Evolutionary conservation across 2,113 vertebrate genomes (phyloP).

Genomic region (Psophia crepitans): DNA sequence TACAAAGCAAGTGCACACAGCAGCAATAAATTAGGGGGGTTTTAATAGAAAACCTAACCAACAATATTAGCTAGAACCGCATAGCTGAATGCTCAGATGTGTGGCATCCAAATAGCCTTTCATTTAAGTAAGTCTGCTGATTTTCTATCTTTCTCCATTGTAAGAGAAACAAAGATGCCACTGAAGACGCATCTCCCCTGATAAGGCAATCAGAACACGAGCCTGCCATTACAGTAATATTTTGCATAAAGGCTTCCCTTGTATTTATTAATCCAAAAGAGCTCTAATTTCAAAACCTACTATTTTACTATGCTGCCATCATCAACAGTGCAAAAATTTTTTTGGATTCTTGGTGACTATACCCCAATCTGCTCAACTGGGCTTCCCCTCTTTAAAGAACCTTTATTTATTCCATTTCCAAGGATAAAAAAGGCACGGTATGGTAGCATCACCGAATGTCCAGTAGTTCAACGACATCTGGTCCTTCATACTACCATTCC

Average conservation of each 20-base stretch:
- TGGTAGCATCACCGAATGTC: not conserved
- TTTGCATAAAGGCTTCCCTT: slow-evolving; percentile 1
- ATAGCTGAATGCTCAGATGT: not conserved
- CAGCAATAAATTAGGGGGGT: not conserved
- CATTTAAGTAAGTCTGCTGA: not conserved
- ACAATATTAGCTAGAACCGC: not conserved
- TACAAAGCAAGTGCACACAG: not conserved
- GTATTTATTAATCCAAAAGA: not conserved
- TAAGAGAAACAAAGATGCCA: slow-evolving; percentile 25
- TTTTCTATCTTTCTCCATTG: slow-evolving; percentile 24
- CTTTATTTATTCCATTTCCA: not conserved
- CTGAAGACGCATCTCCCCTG: slow-evolving; percentile 9
- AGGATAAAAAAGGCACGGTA: not conserved
- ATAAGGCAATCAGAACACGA: slow-evolving; percentile 43
- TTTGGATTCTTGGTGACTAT: not conserved
- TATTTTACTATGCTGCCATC: not conserved
- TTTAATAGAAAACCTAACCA: not conserved
- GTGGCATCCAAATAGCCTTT: not conserved
- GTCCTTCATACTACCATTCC: not conserved
- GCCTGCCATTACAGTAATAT: slow-evolving; percentile 30
- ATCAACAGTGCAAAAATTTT: not conserved
- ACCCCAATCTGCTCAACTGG: not conserved
- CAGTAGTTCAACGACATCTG: not conserved
- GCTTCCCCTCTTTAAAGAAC: not conserved
- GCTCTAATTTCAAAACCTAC: not conserved